Conservation (phyloP, 1,140 invertebrate species). For the Hestina assimilis region DNA sequence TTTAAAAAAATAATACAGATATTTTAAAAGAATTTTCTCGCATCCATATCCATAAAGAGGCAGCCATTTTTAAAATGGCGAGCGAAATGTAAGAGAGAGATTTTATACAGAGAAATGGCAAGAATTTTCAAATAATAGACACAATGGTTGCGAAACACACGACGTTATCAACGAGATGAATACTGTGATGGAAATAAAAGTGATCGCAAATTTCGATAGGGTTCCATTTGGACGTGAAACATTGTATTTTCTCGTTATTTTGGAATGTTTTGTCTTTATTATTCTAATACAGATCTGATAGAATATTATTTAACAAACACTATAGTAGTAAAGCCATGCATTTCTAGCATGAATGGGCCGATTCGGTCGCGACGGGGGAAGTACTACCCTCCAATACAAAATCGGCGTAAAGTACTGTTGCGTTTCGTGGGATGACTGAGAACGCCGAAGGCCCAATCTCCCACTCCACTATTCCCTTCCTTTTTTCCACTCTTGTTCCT, state of each 20-base stretch:
- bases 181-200: neutral
- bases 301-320: too few species aligned
- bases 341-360: too few species aligned
- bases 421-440: too few species aligned
- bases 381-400: too few species aligned
- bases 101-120: neutral
- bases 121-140: slow-evolving; percentile 3
- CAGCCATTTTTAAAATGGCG: neutral
- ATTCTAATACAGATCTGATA: too few species aligned
- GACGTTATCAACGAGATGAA: neutral
- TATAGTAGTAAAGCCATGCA: too few species aligned
- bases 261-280: too few species aligned
- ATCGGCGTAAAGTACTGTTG: too few species aligned
- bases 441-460: too few species aligned
- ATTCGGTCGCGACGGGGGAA: too few species aligned
- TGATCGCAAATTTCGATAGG: neutral
- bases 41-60: neutral
- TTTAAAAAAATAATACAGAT: neutral
- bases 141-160: neutral
- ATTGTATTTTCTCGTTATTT: neutral
- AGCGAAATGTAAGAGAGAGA: neutral
- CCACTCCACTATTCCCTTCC: too few species aligned
- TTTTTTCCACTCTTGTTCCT: too few species aligned
- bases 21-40: neutral
- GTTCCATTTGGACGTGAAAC: neutral